Base-by-base conservation (phyloP, 2,797 vertebrate species). In the Syngnathus acus region DNA sequence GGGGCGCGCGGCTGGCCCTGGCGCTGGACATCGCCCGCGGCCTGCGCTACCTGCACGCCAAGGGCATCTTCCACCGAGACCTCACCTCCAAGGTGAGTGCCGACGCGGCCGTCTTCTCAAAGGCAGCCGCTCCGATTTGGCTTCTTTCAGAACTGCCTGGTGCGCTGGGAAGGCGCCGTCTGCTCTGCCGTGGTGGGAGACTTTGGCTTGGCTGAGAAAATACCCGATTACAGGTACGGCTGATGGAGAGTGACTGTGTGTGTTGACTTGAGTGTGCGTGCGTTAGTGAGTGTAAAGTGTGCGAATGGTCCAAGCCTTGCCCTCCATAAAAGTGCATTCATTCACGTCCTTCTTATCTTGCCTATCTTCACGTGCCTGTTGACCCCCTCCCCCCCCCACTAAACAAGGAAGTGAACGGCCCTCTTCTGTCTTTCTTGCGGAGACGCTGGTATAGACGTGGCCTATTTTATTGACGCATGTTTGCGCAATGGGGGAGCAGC, bases 171-270 rank as follows among this genome's bases (percentile, higher is more conserved):
- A 50, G 89, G 87, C 5, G 84, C 69, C 0, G 71, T 78, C 14
- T 94, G 95, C 86, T 93, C 92, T 0, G 94, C 92, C 19, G 95
- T 98, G 9, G 96, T 98, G 70, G 95, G 93, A 53, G 96, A 98
- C 89, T 97, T 98, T 0, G 96, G 96, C 64, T 90, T 98, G 88
- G 95, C 96, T 0, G 96, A 98, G 88, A 98, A 96, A 88, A 98
- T 98, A 72, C 96, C 96, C 2, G 93, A 92, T 66, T 94, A 93
- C 88, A 96, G 95, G 95, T 98, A 72, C 32, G 50, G 32, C 32
- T 32, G 32, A 32, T 32, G 32, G 32, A 32, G 32, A 32, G 32
- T 32, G 32, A 32, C 32, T 53, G 50, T 21, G 50, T 53, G 50
- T 21, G 50, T 53, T 32, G 32, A 32, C 32, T 32, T 32, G 26